Percentiles rank a stretch among this genome's conserved stretches.
These are phyloP conservation scores for Amblyjoppa proteus DNA, from an alignment of 2,888 invertebrate genomes.

Conservation along the genomic window DNA sequence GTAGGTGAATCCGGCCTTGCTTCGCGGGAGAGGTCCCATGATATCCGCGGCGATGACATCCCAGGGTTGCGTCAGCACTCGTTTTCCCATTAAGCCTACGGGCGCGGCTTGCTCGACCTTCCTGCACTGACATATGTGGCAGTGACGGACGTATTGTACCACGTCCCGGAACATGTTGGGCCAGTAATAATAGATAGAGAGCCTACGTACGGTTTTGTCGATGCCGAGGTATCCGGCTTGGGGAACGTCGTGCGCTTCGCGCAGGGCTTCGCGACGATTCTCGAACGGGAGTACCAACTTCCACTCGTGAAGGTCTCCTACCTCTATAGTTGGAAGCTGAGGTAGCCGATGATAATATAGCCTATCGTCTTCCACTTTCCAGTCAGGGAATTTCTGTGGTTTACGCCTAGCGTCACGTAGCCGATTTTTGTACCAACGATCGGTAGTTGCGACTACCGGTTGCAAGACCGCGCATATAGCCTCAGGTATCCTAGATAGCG, in stretches of 20 bases:
- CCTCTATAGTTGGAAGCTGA: not conserved
- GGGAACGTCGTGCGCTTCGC: slow-evolving; percentile 68
- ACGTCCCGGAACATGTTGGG: slow-evolving; percentile 68
- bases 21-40: slow-evolving; percentile 69
- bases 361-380: slow-evolving; percentile 28
- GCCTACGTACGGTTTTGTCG: slow-evolving; percentile 62
- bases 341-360: slow-evolving; percentile 44
- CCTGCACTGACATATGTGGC: no score
- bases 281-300: slow-evolving; percentile 62
- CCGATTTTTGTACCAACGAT: slow-evolving; percentile 45
- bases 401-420: not conserved
- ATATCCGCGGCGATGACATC: slow-evolving; percentile 65
- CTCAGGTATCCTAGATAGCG: slow-evolving; percentile 55
- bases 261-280: slow-evolving; percentile 6
- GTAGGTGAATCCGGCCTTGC: slow-evolving; percentile 31
- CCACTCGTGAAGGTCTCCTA: slow-evolving; percentile 62
- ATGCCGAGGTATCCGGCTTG: slow-evolving; percentile 72
- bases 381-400: slow-evolving; percentile 27
- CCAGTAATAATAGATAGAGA: slow-evolving; percentile 68
- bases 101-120: no score
- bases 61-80: slow-evolving; percentile 58
- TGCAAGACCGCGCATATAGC: not conserved
- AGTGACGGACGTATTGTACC: slow-evolving; percentile 62
- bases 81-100: no score
- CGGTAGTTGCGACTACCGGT: not conserved